Evolutionary conservation across 2,888 invertebrate species (phyloP).

Genomic region (Caenorhabditis parvicauda): DNA sequence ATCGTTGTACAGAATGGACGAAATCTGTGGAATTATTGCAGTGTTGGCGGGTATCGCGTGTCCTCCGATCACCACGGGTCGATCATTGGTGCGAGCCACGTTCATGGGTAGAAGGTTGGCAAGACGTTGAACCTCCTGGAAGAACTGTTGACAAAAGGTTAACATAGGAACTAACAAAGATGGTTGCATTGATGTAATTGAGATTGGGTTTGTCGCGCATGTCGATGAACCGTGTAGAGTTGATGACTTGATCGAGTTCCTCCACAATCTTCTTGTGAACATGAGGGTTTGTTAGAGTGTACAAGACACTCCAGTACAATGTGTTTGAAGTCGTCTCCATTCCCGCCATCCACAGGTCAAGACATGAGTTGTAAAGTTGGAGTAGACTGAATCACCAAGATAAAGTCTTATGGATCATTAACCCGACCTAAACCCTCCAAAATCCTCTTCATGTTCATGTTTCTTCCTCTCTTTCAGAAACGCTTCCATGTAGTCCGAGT

Average conservation of each 20-base stretch:
- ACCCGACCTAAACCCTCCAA: conserved; percentile 22
- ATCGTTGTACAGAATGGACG: conserved; percentile 24
- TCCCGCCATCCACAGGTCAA: conserved; percentile 44
- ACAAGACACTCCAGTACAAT: conserved; percentile 31
- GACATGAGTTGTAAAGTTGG: conserved; percentile 23
- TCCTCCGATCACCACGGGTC: conserved; percentile 19
- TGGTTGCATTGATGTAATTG: conserved; percentile 27
- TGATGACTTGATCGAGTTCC: conserved; percentile 27
- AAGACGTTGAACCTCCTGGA: conserved; percentile 32
- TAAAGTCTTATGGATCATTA: too few species aligned
- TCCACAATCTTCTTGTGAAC: conserved; percentile 23
- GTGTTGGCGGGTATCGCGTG: conserved; percentile 19
- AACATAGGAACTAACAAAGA: conserved; percentile 21
- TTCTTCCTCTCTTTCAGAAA: conserved; percentile 33
- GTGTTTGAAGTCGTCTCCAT: conserved; percentile 43
- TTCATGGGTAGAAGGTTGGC: conserved; percentile 37
- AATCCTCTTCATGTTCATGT: conserved; percentile 20
- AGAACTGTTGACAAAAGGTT: too few species aligned
- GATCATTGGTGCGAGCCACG: conserved; percentile 13
- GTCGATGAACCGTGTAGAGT: conserved; percentile 25
- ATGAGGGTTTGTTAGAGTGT: conserved; percentile 22
- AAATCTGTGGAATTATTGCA: conserved; percentile 32
- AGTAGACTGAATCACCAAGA: conserved; percentile 15
- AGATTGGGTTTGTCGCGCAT: conserved; percentile 14
- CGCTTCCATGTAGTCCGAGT: conserved; percentile 33